Evolutionary conservation across 2,888 invertebrate genomes (phyloP).

Genomic region (Chalcis sispes): DNA sequence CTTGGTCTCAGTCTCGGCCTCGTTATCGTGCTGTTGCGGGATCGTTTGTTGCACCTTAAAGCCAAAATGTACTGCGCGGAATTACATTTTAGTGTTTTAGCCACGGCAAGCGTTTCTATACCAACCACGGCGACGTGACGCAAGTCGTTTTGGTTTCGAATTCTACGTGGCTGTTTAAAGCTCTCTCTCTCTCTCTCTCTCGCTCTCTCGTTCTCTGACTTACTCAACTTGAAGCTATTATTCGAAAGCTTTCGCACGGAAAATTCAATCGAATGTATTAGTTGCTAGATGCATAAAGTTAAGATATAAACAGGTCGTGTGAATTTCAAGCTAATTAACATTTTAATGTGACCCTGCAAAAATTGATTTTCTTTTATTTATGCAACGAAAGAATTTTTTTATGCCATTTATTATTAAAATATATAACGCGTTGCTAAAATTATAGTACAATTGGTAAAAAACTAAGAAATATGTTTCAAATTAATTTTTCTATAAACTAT

Average conservation of each 20-base stretch:
- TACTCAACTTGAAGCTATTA: slow-evolving; percentile 26
- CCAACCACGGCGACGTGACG: too few relatives aligned
- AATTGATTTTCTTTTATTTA: too few relatives aligned
- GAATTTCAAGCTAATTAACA: slow-evolving; percentile 26
- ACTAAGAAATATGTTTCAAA: too few relatives aligned
- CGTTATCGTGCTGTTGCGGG: slow-evolving; percentile 48
- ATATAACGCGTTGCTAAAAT: too few relatives aligned
- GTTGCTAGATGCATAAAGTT: slow-evolving; percentile 9
- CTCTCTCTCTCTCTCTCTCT: slow-evolving; percentile 10
- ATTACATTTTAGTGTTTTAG: slow-evolving; percentile 48
- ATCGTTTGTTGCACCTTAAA: slow-evolving; percentile 50
- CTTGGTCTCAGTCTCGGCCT: slow-evolving; percentile 13
- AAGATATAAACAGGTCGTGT: slow-evolving; percentile 38
- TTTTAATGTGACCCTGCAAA: too few relatives aligned
- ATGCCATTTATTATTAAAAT: too few relatives aligned
- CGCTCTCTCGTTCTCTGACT: not conserved
- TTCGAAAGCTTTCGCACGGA: slow-evolving; percentile 41
- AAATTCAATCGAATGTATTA: slow-evolving; percentile 44
- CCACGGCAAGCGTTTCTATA: too few relatives aligned
- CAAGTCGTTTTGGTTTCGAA: too few relatives aligned
- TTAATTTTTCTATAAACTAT: too few relatives aligned
- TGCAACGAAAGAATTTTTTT: too few relatives aligned
- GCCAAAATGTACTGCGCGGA: slow-evolving; percentile 44
- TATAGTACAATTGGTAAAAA: too few relatives aligned
- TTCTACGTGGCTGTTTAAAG: not conserved